These are phyloP conservation scores for Tanypteryx hageni DNA, from an alignment of 2,888 invertebrate genomes.

Conservation along the genomic window DNA sequence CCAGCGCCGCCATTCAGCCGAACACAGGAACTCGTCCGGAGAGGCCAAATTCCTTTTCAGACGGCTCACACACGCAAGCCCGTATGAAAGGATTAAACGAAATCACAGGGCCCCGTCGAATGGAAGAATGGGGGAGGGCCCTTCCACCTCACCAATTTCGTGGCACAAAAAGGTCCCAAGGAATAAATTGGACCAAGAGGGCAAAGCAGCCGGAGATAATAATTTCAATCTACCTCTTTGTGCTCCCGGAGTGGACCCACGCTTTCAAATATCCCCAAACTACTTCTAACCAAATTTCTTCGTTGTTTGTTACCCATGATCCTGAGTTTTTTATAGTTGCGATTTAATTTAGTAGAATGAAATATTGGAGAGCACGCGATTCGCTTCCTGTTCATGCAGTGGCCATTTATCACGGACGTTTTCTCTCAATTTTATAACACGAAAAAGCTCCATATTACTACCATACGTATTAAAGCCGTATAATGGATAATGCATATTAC, in stretches of 20 bases:
- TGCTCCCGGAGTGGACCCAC: neutral
- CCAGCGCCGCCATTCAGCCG: neutral
- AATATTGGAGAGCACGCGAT: neutral
- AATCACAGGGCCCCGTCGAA: conserved; percentile 18
- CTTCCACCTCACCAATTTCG: conserved; percentile 6
- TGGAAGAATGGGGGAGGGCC: neutral
- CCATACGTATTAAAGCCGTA: too few species aligned
- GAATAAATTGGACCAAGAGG: conserved; percentile 24
- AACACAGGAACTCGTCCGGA: neutral
- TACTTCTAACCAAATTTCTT: neutral
- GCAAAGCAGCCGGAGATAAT: conserved; percentile 23
- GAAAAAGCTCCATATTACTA: neutral
- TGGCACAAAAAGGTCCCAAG: neutral
- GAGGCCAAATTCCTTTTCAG: conserved; percentile 26
- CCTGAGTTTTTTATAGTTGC: neutral
- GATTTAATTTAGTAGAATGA: neutral
- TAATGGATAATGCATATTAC: too few species aligned
- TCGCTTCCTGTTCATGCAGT: neutral
- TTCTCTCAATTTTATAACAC: neutral
- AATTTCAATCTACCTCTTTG: conserved; percentile 17
- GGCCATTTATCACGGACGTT: conserved; percentile 13
- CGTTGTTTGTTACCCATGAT: conserved; percentile 11
- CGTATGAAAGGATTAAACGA: conserved; percentile 14
- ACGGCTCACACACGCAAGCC: conserved; percentile 1
- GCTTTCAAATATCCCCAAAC: neutral